Evolutionary conservation across 2,113 vertebrate species (phyloP), one percentile per base, ranked within the genome.

Genomic region (Phrynocephalus versicolor): DNA sequence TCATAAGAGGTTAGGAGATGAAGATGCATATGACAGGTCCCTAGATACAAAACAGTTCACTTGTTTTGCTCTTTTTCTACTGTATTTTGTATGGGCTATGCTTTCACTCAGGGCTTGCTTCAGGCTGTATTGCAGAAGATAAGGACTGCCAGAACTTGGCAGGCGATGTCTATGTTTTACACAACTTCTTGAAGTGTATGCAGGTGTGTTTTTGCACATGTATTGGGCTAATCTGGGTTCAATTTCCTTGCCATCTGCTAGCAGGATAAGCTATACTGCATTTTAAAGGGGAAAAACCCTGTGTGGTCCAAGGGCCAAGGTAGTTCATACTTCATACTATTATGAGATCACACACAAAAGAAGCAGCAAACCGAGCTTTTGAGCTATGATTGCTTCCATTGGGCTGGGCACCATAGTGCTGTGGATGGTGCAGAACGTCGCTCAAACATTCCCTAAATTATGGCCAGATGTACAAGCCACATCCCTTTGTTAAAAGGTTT

Each of bases 1-100:
- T 87, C 82, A 72, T 62, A 71, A 84, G 15, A 71, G 87, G 9
- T 16, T 30, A 67, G 27, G 75, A 87, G 60, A 81, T 13, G 81
- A 89, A 86, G 33, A 76, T 64, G 14, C 1, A 58, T n/a, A 25
- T 1, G 0, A 89, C 33, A 30, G 73, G 39, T 60, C 10, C 82
- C 73, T 67, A 12, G 1, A 5, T 23, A 77, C 19, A 69, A 88
- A 87, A 8, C 39, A 1, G 23, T 67, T 69, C 57, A 1, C 72
- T 71, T 41, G 27, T 8, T 74, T 72, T 75, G 16, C 4, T 45
- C 73, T 60, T 62, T 23, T 8, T 67, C 57, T 79, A 1, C 6
- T 62, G 75, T 19, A n/a, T 57, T 78, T 55, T 45, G 64, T n/a
- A 14, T 58, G 18, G 19, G 15, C 23, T 39, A 33, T 76, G 64